These are phyloP conservation scores for Drosophila insularis DNA, from an alignment of 1,140 invertebrate genomes.

Conservation along the genomic window DNA sequence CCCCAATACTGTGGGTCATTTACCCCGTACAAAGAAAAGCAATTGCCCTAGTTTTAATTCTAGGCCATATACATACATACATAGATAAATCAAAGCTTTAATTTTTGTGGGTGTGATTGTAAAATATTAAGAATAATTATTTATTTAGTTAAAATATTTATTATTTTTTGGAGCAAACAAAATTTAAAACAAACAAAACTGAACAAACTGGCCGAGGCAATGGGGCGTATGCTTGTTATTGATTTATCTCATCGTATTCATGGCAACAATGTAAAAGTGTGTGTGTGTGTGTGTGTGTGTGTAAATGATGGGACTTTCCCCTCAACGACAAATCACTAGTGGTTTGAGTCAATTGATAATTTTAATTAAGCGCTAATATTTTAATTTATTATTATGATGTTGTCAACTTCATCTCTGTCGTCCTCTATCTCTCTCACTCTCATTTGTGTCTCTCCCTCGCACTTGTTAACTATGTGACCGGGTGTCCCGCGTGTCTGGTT, in stretches of 20 bases:
- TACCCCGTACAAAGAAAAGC: neutral
- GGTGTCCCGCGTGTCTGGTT: constrained; percentile 29
- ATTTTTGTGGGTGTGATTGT: constrained; percentile 46
- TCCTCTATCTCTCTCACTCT: neutral
- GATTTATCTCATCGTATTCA: constrained; percentile 17
- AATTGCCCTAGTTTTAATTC: neutral
- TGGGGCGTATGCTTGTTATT: constrained; percentile 41
- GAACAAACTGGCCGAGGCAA: constrained; percentile 18
- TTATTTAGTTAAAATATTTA: constrained; percentile 55
- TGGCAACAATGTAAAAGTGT: neutral
- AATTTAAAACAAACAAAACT: constrained; percentile 14
- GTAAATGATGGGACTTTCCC: constrained; percentile 26
- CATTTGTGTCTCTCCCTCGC: neutral
- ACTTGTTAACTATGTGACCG: constrained; percentile 2
- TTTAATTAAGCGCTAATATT: constrained; percentile 82
- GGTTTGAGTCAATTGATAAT: constrained; percentile 62
- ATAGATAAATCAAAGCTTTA: constrained; percentile 51
- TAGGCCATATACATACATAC: neutral
- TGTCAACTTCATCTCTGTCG: constrained; percentile 29
- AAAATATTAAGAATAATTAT: constrained; percentile 40
- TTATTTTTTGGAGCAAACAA: constrained; percentile 26
- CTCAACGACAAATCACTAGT: constrained; percentile 37
- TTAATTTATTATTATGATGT: constrained; percentile 77
- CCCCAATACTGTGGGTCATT: too few relatives aligned
- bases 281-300: constrained; percentile 4